Base-by-base conservation (phyloP, 2,797 vertebrate species). In the Sus cebifrons region DNA sequence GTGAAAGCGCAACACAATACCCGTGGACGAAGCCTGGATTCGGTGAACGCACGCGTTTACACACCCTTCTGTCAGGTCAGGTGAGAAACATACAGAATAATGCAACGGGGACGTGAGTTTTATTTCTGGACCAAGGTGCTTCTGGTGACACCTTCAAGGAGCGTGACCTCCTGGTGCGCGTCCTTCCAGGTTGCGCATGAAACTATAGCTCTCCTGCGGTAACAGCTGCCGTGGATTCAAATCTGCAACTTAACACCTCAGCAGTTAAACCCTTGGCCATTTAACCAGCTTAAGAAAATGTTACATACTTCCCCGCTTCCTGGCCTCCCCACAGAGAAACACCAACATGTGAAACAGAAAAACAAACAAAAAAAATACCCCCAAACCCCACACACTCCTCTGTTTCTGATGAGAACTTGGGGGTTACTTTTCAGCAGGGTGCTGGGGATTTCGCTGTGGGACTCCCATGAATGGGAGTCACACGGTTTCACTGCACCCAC, bases 401-500 rank as follows among this genome's bases (percentile, higher is more conserved):
- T 29, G 1, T 84, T 97, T 96, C 96, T 93, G 75, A 89, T 25
- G 67, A 98, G 97, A 97, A 96, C 93, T 82, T 95, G 98, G 96
- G 97, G 98, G 96, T 97, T 98, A 97, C 98, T 98, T 98, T 98
- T 97, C 94, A 96, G 98, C 94, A 73, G 32, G 90, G 94, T 95
- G 96, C 91, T 94, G 94, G 97, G 98, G 98, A 98, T 96, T 97
- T 97, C 97, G 96, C 95, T 74, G 89, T 97, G 97, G 98, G 98
- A 96, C 97, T 98, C 97, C 97, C 86, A 96, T 98, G 98, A 97
- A 98, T 96, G 97, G 98, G 97, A 97, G 96, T 94, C 97, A 96
- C 0, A 36, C 93, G 65, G 97, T 91, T 98, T 98, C 98, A 97
- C 97, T 98, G 97, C 97, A 97, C 68, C 87, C 27, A 67, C 94